Base-by-base conservation (phyloP, 2,888 invertebrate genomes). In the Stenodera caucasica region DNA sequence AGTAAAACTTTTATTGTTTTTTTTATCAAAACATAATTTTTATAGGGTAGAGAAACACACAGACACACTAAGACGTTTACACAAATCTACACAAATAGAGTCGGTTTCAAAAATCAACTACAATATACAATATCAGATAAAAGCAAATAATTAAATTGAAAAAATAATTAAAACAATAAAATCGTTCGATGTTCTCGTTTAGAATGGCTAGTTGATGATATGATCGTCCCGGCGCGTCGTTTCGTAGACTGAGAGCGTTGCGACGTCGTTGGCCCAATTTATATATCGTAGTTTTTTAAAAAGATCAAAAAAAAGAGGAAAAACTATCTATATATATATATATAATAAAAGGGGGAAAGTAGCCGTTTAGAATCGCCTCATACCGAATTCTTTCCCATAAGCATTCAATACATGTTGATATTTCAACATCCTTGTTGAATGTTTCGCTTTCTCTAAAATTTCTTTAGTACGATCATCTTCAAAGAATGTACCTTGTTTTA, bases 401-500 rank as follows among this genome's bases (percentile, higher is more conserved):
- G 70, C 59, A 56, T 71, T 69, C 29, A 76, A 58, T 29, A 72
- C 72, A 49, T 72, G 67, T 60, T 75, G 75, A 58, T 77, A 76
- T 65, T 76, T 77, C 45, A 74, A 65, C 69, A 75, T 67, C 60
- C 77, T 70, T 18, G 77, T 76, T 32, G 74, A 69, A 57, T 67
- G 76, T 61, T 78, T 72, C 15, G 78, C 78, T 60, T 72, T 76
- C 61, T 79, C 79, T 62, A 80, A 58, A 54, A 80, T 80, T 63
- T 75, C 74, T 61, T 76, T 78, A 7, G 80, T 79, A 35, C 72
- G 71, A 53, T 78, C 78, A 66, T 80, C 76, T 45, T 80, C 80
- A 66, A 80, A 77, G 67, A 81, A 81, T 8, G 76, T 79, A 5
- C 80, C 80, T 49, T 77, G 77, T 55, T 70, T 71, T 52, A 80